phyloP scores from a whole-genome alignment of 2,888 invertebrate genomes.

The Liopterus haemorrhoidalis region DNA sequence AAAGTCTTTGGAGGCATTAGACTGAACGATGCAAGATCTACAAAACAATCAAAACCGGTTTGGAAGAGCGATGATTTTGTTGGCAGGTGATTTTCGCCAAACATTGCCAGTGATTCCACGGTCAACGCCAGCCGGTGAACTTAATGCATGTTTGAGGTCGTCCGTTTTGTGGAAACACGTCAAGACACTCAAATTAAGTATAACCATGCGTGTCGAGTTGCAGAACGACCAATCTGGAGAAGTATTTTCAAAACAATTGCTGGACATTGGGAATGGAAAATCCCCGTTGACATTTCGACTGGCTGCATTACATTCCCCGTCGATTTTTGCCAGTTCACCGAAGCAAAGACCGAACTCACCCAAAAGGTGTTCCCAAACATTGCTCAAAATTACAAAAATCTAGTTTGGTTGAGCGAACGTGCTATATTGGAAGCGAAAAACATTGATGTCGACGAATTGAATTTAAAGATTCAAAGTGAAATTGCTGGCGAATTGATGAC shows the following conservation, averaged over 20 bases:
- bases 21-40: conserved; percentile 35
- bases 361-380: conserved; percentile 37
- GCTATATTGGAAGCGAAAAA: conserved; percentile 39
- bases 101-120: conserved; percentile 38
- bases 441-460: conserved; percentile 33
- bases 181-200: conserved; percentile 31
- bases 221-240: conserved; percentile 32
- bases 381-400: conserved; percentile 33
- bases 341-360: conserved; percentile 34
- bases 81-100: conserved; percentile 39
- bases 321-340: conserved; percentile 34
- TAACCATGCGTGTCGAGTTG: conserved; percentile 35
- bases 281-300: conserved; percentile 31
- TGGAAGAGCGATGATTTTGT: conserved; percentile 36
- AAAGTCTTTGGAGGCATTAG: conserved; percentile 37
- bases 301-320: conserved; percentile 34
- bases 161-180: conserved; percentile 34
- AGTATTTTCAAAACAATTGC: conserved; percentile 34
- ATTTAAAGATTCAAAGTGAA: conserved; percentile 24
- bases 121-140: conserved; percentile 36
- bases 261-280: conserved; percentile 35
- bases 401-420: conserved; percentile 32
- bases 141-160: conserved; percentile 38
- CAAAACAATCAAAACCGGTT: conserved; percentile 31
- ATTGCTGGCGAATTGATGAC: conserved; percentile 25